Conservation (phyloP, 2,888 invertebrate genomes). For the Pristionchus fissidentatus region DNA sequence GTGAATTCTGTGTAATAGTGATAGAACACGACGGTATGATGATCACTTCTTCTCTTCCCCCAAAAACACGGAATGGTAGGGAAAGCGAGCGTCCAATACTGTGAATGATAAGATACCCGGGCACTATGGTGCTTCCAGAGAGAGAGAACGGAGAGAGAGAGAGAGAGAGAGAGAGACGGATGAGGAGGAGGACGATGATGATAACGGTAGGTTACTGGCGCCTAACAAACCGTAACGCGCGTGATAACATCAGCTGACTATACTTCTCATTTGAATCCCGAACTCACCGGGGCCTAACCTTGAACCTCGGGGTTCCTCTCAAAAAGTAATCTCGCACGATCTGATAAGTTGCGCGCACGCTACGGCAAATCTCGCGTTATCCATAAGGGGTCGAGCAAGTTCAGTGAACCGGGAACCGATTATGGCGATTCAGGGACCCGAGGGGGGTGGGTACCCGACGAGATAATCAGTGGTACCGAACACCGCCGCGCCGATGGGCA, state of each 20-base stretch:
- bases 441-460: too few species aligned
- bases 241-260: constrained; percentile 31
- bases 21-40: not conserved
- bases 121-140: not conserved
- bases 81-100: not conserved
- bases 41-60: not conserved
- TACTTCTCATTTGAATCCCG: not conserved
- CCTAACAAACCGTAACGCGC: not conserved
- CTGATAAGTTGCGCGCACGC: too few species aligned
- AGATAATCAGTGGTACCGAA: too few species aligned
- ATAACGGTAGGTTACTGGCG: constrained; percentile 35
- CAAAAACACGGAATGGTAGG: constrained; percentile 35
- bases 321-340: not conserved
- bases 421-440: too few species aligned
- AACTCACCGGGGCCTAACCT: constrained; percentile 10
- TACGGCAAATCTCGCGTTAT: too few species aligned
- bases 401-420: too few species aligned
- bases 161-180: not conserved
- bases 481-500: too few species aligned
- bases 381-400: too few species aligned
- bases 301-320: not conserved
- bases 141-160: not conserved
- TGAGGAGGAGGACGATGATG: not conserved
- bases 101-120: constrained; percentile 32
- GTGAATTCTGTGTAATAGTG: too few species aligned